phyloP scores from a whole-genome alignment of 2,113 vertebrate species.

The Leucopsar rothschildi region DNA sequence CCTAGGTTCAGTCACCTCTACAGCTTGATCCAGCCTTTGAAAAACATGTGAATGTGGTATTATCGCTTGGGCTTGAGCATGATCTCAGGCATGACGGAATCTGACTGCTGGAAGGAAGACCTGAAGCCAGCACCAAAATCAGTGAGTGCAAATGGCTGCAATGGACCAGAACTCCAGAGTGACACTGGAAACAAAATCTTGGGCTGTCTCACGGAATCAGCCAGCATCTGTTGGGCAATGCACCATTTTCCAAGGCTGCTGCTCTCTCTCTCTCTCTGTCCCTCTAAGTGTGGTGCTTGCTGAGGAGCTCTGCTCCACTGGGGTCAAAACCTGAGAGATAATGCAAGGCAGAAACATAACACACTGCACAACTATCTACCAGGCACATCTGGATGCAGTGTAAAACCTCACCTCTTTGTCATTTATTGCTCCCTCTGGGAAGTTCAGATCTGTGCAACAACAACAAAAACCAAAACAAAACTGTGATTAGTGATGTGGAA shows the following conservation, averaged over 20 bases:
- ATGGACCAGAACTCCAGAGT: not conserved
- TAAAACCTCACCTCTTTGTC: not conserved
- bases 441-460: not conserved
- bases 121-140: not conserved
- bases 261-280: not conserved
- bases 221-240: not conserved
- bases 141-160: not conserved
- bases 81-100: not conserved
- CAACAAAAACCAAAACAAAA: not conserved
- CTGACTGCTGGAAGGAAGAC: not conserved
- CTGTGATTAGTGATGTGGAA: not conserved
- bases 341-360: not conserved
- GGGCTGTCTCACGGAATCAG: not conserved
- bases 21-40: not conserved
- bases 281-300: not conserved
- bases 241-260: not conserved
- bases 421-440: slow-evolving; percentile 7
- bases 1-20: not conserved
- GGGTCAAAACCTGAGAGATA: not conserved
- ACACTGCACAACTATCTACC: not conserved
- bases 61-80: not conserved
- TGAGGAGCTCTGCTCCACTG: not conserved
- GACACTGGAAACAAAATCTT: not conserved
- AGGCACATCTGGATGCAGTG: slow-evolving; percentile 19
- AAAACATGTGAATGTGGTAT: not conserved